These are phyloP conservation scores for Tachysurus vachellii DNA, from an alignment of 2,113 vertebrate genomes.

Conservation along the genomic window DNA sequence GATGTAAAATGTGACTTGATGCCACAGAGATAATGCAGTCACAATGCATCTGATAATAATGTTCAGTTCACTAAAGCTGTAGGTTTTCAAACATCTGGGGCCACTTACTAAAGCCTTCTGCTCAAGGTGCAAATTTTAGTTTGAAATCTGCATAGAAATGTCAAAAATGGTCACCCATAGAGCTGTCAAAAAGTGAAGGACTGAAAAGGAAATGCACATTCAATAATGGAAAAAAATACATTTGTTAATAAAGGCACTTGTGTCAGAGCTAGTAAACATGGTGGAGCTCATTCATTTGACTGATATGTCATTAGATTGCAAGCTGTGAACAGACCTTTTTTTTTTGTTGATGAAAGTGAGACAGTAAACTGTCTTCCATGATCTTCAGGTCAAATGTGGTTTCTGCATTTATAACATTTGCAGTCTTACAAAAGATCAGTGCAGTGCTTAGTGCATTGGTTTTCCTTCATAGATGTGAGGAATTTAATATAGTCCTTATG, in stretches of 20 bases:
- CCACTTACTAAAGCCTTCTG: not conserved
- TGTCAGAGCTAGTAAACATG: not conserved
- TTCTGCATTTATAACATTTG: not conserved
- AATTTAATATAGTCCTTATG: not conserved
- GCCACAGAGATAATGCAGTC: not conserved
- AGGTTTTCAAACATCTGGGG: not conserved
- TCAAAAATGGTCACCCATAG: conserved; percentile 7
- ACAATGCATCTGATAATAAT: not conserved
- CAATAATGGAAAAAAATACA: not conserved
- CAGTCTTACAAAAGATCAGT: not conserved
- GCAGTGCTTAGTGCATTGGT: not conserved
- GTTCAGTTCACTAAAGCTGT: not conserved
- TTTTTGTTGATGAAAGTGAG: not conserved
- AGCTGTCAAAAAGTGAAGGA: not conserved
- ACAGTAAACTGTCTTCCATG: not conserved
- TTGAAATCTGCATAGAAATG: not conserved
- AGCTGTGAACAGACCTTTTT: not conserved
- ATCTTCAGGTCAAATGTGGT: not conserved
- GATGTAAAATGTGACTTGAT: not conserved
- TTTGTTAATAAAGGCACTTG: not conserved
- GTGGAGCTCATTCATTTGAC: not conserved
- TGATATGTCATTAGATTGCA: not conserved
- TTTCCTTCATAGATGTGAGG: not conserved
- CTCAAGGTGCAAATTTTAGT: not conserved
- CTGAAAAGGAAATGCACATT: not conserved